Percentiles rank a stretch among this genome's conserved stretches.
These are phyloP conservation scores for Drosophila atripex DNA, from an alignment of 2,888 invertebrate genomes.

Conservation along the genomic window DNA sequence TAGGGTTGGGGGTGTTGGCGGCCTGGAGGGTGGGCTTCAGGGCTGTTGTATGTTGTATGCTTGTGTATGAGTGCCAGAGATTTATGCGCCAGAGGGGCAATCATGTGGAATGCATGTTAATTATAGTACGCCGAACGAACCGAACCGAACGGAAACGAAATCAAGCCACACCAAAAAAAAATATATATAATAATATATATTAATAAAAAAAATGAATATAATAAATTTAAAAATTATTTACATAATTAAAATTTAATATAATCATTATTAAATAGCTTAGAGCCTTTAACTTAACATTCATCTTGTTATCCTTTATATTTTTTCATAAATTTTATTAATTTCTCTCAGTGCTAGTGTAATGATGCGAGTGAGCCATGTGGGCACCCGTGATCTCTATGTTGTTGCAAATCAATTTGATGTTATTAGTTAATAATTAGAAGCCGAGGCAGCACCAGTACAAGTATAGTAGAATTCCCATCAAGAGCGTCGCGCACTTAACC, in stretches of 20 bases:
- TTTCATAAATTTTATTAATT: neutral
- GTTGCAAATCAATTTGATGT: constrained; percentile 80
- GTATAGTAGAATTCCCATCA: constrained; percentile 42
- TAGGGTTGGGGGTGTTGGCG: neutral
- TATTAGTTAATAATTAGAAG: constrained; percentile 78
- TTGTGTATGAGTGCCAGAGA: constrained; percentile 48
- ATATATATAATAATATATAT: neutral
- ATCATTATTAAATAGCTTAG: too few relatives aligned
- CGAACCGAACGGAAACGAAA: constrained; percentile 35
- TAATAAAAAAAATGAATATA: too few relatives aligned
- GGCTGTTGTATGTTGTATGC: neutral
- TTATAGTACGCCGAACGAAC: constrained; percentile 50
- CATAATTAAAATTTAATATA: too few relatives aligned
- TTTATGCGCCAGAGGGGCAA: constrained; percentile 71
- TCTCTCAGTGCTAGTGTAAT: constrained; percentile 8
- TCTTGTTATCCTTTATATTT: too few relatives aligned
- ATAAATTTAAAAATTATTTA: too few relatives aligned
- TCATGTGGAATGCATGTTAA: constrained; percentile 80
- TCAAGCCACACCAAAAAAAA: constrained; percentile 27
- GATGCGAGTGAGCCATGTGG: constrained; percentile 33
- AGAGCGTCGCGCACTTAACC: constrained; percentile 67
- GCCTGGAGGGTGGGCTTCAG: neutral
- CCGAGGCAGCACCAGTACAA: constrained; percentile 33
- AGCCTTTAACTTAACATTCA: too few relatives aligned
- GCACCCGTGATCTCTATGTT: constrained; percentile 49